Evolutionary conservation across 53 echinoderm and acorn worm species (phyloP).

Genomic region (Mesocentrotus franciscanus): DNA sequence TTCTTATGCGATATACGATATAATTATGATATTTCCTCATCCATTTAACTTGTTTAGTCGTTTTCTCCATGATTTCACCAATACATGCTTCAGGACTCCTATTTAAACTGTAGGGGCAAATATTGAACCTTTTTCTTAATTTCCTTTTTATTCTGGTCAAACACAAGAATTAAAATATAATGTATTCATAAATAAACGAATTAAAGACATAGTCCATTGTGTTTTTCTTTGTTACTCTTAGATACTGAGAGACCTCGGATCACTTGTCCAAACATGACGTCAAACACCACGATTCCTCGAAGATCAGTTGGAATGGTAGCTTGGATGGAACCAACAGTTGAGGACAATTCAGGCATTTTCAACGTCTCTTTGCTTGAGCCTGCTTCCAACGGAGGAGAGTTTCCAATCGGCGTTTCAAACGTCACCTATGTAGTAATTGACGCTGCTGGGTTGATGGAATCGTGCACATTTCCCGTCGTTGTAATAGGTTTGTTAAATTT

Average conservation of each 20-base stretch:
- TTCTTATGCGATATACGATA: no score
- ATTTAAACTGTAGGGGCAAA: no score
- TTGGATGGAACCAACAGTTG: slow-evolving; percentile 26
- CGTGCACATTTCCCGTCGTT: background rate
- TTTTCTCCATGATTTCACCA: no score
- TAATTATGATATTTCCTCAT: no score
- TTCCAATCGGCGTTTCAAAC: background rate
- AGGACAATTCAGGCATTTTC: background rate
- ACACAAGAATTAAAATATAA: no score
- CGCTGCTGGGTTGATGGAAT: background rate
- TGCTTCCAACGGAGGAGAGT: slow-evolving; percentile 40
- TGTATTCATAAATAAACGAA: no score
- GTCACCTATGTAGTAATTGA: background rate
- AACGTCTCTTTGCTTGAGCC: background rate
- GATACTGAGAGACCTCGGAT: slow-evolving; percentile 12
- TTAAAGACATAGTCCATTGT: no score
- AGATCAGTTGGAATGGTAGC: slow-evolving; percentile 4
- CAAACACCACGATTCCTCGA: background rate
- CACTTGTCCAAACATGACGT: background rate
- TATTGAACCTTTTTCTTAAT: no score
- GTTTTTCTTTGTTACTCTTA: background rate
- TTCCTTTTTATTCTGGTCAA: no score
- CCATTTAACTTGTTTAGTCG: no score
- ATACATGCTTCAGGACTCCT: no score
- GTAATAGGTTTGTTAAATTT: slow-evolving; percentile 6